Base-by-base conservation (phyloP, 1,140 invertebrate genomes). In the Macrocentrus cingulum region DNA sequence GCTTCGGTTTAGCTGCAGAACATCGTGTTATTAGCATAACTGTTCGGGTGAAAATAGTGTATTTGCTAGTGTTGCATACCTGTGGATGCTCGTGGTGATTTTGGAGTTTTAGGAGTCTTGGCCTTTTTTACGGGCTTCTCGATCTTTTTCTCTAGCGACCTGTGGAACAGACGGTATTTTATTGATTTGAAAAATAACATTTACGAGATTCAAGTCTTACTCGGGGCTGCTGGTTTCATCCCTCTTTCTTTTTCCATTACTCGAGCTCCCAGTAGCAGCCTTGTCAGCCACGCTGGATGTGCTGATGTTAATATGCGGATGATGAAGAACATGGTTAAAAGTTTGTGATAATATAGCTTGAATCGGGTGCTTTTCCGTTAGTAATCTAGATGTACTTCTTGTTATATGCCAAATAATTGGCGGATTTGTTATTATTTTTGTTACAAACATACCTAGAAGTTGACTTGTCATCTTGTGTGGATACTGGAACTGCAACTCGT, bases 301-400 rank as follows among this genome's bases (percentile, higher is more conserved):
- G 18, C 56, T 68, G 42, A 50, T 61, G 49, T 41, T 60, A 50
- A 61, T 22, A 63, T 59, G 54, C 50, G 67, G 58, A 29, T 49
- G 50, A 64, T 73, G 67, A 66, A 60, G 55, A 63, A 63, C 7
- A 61, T 51, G 36, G 50, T 57, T 65, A 59, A 62, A 36, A 42
- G 3, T 49, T 6, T 54, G 15, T 36, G 9, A 9, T 29, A 29
- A 22, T 2, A 37, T 20, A 19, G 37, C 19, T n/a, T 36, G 50
- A 42, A 20, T 11, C 29, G n/a, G n/a, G 18, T 54, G 8, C 20
- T 44, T 41, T 20, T 56, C 8, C 2, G 39, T 9, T 48, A 22
- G 37, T 32, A 36, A 9, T 9, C 37, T n/a, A 1, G 13, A 48
- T 32, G 19, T 18, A 20, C 16, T 19, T 6, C 63, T 13, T 34